Evolutionary conservation across 2,888 invertebrate species (phyloP).

Genomic region (Epinotia demarniana): DNA sequence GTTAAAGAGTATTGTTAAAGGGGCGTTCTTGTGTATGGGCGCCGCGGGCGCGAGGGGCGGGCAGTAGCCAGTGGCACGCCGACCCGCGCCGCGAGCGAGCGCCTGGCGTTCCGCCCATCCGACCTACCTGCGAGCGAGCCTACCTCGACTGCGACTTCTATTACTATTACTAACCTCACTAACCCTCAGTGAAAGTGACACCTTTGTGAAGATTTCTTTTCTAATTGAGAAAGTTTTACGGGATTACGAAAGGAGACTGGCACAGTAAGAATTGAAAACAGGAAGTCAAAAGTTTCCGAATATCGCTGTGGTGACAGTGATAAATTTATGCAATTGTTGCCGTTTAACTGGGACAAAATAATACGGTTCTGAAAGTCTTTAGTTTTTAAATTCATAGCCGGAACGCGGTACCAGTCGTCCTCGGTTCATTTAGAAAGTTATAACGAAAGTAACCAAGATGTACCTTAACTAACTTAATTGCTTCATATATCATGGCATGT

Average conservation of each 20-base stretch:
- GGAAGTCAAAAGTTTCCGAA: slow-evolving; percentile 37
- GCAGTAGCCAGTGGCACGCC: slow-evolving; percentile 71
- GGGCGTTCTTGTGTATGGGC: slow-evolving; percentile 47
- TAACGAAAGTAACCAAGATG: not conserved
- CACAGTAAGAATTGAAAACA: slow-evolving; percentile 37
- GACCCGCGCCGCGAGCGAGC: slow-evolving; percentile 71
- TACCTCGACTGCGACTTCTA: slow-evolving; percentile 46
- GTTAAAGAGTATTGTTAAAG: slow-evolving; percentile 39
- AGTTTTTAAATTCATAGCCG: not conserved
- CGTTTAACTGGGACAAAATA: not conserved
- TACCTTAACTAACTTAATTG: slow-evolving; percentile 14
- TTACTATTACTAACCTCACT: slow-evolving; percentile 50
- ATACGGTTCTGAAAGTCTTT: slow-evolving; percentile 12
- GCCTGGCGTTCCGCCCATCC: slow-evolving; percentile 52
- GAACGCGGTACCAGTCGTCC: not conserved
- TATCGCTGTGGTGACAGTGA: slow-evolving; percentile 37
- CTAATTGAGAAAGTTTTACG: slow-evolving; percentile 18
- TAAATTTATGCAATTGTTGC: slow-evolving; percentile 26
- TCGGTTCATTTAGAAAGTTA: not conserved
- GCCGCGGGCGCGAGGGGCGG: slow-evolving; percentile 59
- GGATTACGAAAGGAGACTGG: slow-evolving; percentile 12
- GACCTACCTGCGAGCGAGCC: slow-evolving; percentile 39
- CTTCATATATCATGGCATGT: not conserved
- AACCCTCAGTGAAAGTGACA: slow-evolving; percentile 55
- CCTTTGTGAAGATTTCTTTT: slow-evolving; percentile 43